Conservation (phyloP, 2,113 vertebrate genomes). For the Uria aalge region DNA sequence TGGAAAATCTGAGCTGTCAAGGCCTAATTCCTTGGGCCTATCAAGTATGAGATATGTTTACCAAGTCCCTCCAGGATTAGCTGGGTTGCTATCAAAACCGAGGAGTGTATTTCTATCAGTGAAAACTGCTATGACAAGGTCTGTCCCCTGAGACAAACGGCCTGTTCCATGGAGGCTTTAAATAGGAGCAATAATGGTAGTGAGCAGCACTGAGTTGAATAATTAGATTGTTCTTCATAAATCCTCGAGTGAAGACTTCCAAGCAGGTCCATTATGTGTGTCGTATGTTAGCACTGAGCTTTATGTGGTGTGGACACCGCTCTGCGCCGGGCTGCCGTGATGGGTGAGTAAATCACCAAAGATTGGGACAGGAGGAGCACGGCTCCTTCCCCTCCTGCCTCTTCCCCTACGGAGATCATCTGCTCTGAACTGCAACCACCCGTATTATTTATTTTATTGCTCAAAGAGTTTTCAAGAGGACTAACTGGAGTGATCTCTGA, state of each 20-base stretch:
- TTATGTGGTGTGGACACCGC: constrained; percentile 52
- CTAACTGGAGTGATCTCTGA: constrained; percentile 11
- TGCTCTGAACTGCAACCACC: constrained; percentile 3
- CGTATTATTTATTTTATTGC: not conserved
- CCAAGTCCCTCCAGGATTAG: constrained; percentile 24
- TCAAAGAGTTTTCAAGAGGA: not conserved
- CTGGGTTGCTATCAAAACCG: constrained; percentile 44
- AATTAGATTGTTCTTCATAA: constrained; percentile 70
- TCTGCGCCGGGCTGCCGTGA: not conserved
- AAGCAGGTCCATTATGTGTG: constrained; percentile 55
- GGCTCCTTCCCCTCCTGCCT: not conserved
- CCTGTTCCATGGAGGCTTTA: constrained; percentile 62
- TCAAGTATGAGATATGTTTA: constrained; percentile 57
- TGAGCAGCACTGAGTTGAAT: constrained; percentile 66
- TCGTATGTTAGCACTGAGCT: constrained; percentile 41
- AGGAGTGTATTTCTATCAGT: constrained; percentile 53
- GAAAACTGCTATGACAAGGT: constrained; percentile 57
- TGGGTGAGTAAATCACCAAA: constrained; percentile 40
- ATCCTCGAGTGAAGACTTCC: constrained; percentile 59
- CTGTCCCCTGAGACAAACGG: constrained; percentile 69
- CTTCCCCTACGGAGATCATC: not conserved
- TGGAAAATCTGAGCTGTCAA: not conserved
- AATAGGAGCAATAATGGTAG: constrained; percentile 60
- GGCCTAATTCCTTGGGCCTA: constrained; percentile 14
- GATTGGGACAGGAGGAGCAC: not conserved